phyloP scores from a whole-genome alignment of 2,888 invertebrate species.

The Phengaris arion region DNA sequence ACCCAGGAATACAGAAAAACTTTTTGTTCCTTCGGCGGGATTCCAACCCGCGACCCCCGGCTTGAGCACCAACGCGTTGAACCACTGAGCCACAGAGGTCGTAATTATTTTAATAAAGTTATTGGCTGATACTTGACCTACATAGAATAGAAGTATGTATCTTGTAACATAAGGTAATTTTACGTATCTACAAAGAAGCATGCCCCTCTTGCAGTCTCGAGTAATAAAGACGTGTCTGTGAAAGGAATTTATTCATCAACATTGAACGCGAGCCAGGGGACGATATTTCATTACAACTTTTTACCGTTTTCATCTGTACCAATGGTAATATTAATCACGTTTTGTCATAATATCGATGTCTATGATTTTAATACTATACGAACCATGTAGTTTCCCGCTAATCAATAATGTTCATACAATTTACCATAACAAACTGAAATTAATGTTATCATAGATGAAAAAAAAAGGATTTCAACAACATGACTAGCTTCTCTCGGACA shows the following conservation, averaged over 20 bases:
- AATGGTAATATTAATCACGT: slow-evolving; percentile 4
- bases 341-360: slow-evolving; percentile 2
- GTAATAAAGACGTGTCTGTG: slow-evolving; percentile 12
- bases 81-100: no score
- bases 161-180: neutral
- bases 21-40: no score
- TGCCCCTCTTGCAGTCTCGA: neutral
- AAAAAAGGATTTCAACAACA: neutral
- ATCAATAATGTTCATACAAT: neutral
- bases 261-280: slow-evolving; percentile 1
- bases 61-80: no score
- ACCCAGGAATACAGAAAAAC: no score
- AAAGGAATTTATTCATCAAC: slow-evolving; percentile 21
- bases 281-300: slow-evolving; percentile 16
- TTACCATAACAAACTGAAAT: slow-evolving; percentile 4
- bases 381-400: neutral
- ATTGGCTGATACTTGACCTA: no score
- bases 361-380: neutral
- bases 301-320: slow-evolving; percentile 12
- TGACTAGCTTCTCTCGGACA: neutral
- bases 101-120: no score
- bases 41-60: no score
- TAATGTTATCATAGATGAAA: neutral
- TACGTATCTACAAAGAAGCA: neutral
- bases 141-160: neutral